These are phyloP conservation scores for Orthosia gothica DNA, from an alignment of 2,888 invertebrate genomes.

Conservation along the genomic window DNA sequence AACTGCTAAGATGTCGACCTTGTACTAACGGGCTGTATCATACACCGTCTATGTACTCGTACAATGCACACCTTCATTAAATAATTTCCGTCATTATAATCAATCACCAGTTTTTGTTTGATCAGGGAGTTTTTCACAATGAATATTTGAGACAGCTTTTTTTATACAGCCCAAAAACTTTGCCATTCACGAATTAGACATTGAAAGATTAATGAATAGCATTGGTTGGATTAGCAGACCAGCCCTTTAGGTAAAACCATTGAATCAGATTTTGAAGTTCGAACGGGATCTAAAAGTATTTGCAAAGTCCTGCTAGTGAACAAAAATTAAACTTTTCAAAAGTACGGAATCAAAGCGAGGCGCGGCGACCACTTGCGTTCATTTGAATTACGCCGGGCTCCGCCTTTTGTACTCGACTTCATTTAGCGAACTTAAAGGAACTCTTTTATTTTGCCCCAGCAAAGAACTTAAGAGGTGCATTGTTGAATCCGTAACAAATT, in stretches of 20 bases:
- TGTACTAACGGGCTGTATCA: conserved; percentile 53
- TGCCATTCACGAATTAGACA: conserved; percentile 56
- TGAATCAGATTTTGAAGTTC: conserved; percentile 71
- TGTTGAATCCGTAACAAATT: conserved; percentile 91
- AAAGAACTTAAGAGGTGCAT: conserved; percentile 90
- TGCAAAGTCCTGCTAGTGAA: conserved; percentile 84
- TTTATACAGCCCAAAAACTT: conserved; percentile 52
- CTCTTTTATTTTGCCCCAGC: conserved; percentile 86
- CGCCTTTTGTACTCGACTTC: conserved; percentile 91
- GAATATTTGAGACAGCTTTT: conserved; percentile 41
- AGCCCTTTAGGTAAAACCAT: conserved; percentile 70
- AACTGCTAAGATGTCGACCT: conserved; percentile 71
- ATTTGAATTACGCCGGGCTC: conserved; percentile 88
- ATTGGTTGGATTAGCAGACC: conserved; percentile 51
- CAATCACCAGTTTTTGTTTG: conserved; percentile 56
- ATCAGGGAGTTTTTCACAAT: conserved; percentile 52
- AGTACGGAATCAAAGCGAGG: conserved; percentile 87
- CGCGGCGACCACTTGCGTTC: conserved; percentile 83
- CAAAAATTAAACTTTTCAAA: conserved; percentile 88
- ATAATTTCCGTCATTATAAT: conserved; percentile 63
- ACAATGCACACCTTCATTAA: conserved; percentile 54
- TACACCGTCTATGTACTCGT: conserved; percentile 42
- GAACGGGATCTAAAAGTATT: conserved; percentile 81
- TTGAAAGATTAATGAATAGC: conserved; percentile 61
- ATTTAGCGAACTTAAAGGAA: conserved; percentile 89